Percentiles rank a stretch among this genome's conserved stretches.
Evolutionary conservation across 2,113 vertebrate species (phyloP).

Genomic region (Sigmodon hispidus): DNA sequence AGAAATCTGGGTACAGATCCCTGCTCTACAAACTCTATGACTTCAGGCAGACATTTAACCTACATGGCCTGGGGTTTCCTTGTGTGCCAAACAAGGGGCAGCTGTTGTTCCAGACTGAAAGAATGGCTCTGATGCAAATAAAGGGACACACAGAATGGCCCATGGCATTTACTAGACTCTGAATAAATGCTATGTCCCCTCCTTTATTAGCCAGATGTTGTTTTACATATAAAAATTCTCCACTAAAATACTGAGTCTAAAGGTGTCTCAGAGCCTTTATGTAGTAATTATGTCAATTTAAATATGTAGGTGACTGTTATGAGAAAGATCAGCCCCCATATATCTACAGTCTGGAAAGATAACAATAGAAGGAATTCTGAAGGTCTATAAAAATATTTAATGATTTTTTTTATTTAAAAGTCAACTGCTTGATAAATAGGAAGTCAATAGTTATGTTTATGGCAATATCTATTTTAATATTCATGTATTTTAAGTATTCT

Average conservation of each 20-base stretch:
- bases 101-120: not conserved
- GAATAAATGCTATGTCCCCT: slow-evolving; percentile 33
- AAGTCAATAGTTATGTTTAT: slow-evolving; percentile 66
- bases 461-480: slow-evolving; percentile 72
- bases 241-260: slow-evolving; percentile 41
- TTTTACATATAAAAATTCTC: slow-evolving; percentile 64
- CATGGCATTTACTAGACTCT: slow-evolving; percentile 3
- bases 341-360: slow-evolving; percentile 23
- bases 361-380: slow-evolving; percentile 50
- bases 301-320: slow-evolving; percentile 63
- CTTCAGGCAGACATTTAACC: not conserved
- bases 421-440: slow-evolving; percentile 61
- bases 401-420: slow-evolving; percentile 62
- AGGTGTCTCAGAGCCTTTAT: slow-evolving; percentile 53
- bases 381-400: slow-evolving; percentile 44
- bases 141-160: not conserved
- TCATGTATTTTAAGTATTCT: slow-evolving; percentile 73
- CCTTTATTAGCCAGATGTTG: slow-evolving; percentile 52
- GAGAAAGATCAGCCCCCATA: slow-evolving; percentile 9
- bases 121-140: not conserved
- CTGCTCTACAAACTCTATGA: slow-evolving; percentile 12
- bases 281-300: slow-evolving; percentile 58
- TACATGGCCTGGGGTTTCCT: not conserved
- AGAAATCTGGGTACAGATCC: slow-evolving; percentile 8
- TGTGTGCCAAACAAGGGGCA: not conserved